Evolutionary conservation across 1,140 invertebrate species (phyloP).

Genomic region (Neuroterus valhalla): DNA sequence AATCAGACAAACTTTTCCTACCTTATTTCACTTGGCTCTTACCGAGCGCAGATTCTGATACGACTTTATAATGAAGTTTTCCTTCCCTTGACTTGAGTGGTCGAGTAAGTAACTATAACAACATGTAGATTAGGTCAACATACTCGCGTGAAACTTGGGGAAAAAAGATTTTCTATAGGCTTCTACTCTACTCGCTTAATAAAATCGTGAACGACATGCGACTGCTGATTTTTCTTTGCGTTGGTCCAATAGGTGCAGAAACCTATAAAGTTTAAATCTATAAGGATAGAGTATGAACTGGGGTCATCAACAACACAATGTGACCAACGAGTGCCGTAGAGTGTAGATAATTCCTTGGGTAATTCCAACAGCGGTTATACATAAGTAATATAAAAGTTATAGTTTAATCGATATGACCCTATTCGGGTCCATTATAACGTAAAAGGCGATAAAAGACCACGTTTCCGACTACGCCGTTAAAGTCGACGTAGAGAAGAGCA

Average conservation of each 20-base stretch:
- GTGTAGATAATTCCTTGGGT: too few species aligned
- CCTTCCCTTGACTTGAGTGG: background rate
- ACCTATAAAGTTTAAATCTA: background rate
- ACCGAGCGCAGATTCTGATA: slow-evolving; percentile 21
- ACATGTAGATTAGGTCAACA: slow-evolving; percentile 28
- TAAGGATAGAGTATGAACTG: background rate
- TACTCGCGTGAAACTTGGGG: slow-evolving; percentile 17
- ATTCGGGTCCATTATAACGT: slow-evolving; percentile 49
- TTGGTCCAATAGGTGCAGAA: background rate
- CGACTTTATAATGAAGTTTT: slow-evolving; percentile 22
- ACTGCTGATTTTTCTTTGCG: slow-evolving; percentile 14
- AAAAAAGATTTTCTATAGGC: slow-evolving; percentile 24
- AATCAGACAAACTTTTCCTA: slow-evolving; percentile 14
- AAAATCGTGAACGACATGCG: slow-evolving; percentile 12
- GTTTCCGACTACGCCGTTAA: background rate
- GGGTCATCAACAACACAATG: background rate
- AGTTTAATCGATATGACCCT: slow-evolving; percentile 53
- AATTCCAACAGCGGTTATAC: slow-evolving; percentile 42
- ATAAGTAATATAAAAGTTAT: slow-evolving; percentile 39
- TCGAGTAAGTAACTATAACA: slow-evolving; percentile 22
- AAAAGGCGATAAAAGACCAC: slow-evolving; percentile 44
- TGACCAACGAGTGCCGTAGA: background rate
- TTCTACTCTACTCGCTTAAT: slow-evolving; percentile 5
- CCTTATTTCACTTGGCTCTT: slow-evolving; percentile 19
- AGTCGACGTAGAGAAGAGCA: background rate